These are phyloP conservation scores for Glandiceps talaboti DNA, from an alignment of 53 echinoderm and acorn worm genomes.

Conservation along the genomic window DNA sequence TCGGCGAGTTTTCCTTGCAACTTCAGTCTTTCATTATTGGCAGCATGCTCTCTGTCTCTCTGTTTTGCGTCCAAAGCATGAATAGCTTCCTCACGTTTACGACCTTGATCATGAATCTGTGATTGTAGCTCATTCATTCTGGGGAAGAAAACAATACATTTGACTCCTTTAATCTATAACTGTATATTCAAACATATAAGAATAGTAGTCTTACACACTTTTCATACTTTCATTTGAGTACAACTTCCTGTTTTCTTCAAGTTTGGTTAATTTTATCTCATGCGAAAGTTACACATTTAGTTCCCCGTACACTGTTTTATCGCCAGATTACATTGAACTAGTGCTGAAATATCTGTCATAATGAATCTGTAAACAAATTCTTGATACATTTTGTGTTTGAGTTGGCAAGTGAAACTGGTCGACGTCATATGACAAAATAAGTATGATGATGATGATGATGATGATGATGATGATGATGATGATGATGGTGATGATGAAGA, in stretches of 20 bases:
- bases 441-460: constrained; percentile 12
- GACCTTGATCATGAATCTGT: constrained; percentile 65
- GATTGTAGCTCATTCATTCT: constrained; percentile 78
- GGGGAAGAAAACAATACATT: not conserved
- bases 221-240: no score
- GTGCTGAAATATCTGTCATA: no score
- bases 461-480: constrained; percentile 8
- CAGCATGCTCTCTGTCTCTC: constrained; percentile 84
- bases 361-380: no score
- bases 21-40: constrained; percentile 84
- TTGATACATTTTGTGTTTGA: no score
- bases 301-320: no score
- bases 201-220: not conserved
- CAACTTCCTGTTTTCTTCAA: no score
- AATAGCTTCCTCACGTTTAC: constrained; percentile 83
- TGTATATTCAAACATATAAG: not conserved
- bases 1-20: constrained; percentile 95
- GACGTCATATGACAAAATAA: no score
- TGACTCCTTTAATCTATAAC: no score
- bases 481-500: constrained; percentile 11
- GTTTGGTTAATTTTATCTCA: no score
- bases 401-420: no score
- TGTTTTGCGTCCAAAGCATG: constrained; percentile 77
- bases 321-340: no score
- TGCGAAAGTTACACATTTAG: no score